These are phyloP conservation scores for Anoura caudifer DNA, from an alignment of 2,113 vertebrate genomes.

Conservation along the genomic window DNA sequence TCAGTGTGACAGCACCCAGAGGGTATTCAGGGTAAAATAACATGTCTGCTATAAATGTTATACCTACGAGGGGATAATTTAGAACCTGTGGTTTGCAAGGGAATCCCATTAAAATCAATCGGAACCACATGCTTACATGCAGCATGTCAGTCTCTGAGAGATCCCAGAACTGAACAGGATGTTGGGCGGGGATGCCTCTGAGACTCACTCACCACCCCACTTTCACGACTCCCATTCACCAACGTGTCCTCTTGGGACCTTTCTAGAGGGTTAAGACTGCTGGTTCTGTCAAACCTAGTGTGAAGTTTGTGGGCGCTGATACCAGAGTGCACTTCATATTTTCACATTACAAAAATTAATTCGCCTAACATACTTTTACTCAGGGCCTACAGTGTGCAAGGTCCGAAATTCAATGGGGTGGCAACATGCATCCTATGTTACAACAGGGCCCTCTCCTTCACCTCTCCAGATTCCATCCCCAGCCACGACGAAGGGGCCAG, in stretches of 20 bases:
- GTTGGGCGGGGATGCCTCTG: not conserved
- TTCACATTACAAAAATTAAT: conserved; percentile 7
- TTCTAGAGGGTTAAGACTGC: not conserved
- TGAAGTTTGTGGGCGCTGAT: not conserved
- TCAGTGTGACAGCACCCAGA: not conserved
- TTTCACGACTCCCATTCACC: not conserved
- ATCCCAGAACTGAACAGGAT: not conserved
- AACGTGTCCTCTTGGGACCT: not conserved
- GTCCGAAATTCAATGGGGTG: not conserved
- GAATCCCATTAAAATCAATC: conserved; percentile 39
- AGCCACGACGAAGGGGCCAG: accelerated
- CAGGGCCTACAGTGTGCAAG: not conserved
- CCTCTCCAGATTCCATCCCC: not conserved
- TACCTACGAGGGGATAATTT: conserved; percentile 37
- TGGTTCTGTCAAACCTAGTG: not conserved
- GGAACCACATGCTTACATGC: conserved; percentile 11
- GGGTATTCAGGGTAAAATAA: conserved; percentile 24
- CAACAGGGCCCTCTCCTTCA: not conserved
- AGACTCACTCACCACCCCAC: not conserved
- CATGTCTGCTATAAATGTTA: conserved; percentile 36
- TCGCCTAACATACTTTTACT: not conserved
- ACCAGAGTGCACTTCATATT: not conserved
- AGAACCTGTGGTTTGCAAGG: conserved; percentile 40
- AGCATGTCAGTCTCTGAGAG: not conserved
- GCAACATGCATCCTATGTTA: not conserved